Conservation (phyloP, 2,888 invertebrate species). For the Drosophila subsilvestris region DNA sequence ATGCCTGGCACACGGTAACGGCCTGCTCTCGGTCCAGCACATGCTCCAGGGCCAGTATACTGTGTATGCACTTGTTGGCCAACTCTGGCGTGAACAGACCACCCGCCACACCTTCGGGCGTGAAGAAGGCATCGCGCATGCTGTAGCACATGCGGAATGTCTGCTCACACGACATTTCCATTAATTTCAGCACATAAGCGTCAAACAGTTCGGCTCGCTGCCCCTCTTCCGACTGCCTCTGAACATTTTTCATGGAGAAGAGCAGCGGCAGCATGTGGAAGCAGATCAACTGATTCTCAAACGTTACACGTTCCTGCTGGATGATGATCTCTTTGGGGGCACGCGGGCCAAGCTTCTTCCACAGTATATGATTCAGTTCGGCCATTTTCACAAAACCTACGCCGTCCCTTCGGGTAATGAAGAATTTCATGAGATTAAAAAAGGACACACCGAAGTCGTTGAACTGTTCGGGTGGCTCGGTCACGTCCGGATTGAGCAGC, state of each 20-base stretch:
- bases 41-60: constrained; percentile 84
- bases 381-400: constrained; percentile 82
- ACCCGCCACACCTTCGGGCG: constrained; percentile 49
- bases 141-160: constrained; percentile 87
- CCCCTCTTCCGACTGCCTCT: constrained; percentile 55
- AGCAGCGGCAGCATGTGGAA: constrained; percentile 88
- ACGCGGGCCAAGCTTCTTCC: constrained; percentile 83
- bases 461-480: constrained; percentile 74
- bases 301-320: constrained; percentile 82
- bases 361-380: constrained; percentile 83
- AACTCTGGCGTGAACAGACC: constrained; percentile 73
- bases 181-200: constrained; percentile 86
- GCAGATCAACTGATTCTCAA: constrained; percentile 87
- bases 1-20: constrained; percentile 86
- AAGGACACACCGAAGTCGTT: constrained; percentile 81
- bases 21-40: constrained; percentile 87
- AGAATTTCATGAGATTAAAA: constrained; percentile 83
- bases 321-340: constrained; percentile 82
- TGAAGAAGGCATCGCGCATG: constrained; percentile 85
- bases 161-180: constrained; percentile 87
- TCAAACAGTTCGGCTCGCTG: constrained; percentile 84
- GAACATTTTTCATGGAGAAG: constrained; percentile 82
- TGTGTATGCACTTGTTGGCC: constrained; percentile 82
- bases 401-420: constrained; percentile 79
- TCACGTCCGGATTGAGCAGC: constrained; percentile 64